Base-by-base conservation (phyloP, 2,113 vertebrate species). In the Sylvilagus bachmani region DNA sequence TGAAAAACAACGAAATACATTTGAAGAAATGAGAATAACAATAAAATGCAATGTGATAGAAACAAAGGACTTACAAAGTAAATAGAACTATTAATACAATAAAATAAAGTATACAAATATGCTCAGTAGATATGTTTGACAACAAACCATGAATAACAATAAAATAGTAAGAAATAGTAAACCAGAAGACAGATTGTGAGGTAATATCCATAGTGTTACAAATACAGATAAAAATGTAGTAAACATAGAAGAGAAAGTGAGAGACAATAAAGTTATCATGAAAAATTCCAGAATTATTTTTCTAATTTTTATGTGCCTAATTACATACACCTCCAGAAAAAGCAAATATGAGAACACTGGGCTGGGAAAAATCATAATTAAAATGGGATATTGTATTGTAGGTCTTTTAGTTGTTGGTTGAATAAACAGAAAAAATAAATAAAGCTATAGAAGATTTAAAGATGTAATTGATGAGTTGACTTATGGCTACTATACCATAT, bases 21-120 rank as follows among this genome's bases (percentile, higher is more conserved):
- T 94, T 80, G 62, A 90, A 92, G n/a, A 44, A 94, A 82, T 74
- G 69, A 91, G 85, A 85, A 61, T 86, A 55, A 74, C 12, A 75
- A n/a, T 44, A 64, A 83, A 75, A 80, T 13, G 58, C 19, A 74
- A 33, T 33, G 3, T 11, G 58, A 29, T 38, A 64, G 87, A 49
- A 95, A 9, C 31, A 51, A 27, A 62, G 62, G 10, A 44, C 16
- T 92, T 44, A 70, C 16, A 73, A 86, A 88, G 73, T 79, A 84
- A 85, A 69, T 55, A 53, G 70, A 49, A 84, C 67, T 88, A 61
- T 58, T n/a, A 64, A 38, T 38, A 58, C 44, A 58, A 84, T 81
- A 58, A 75, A 86, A 61, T 86, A 58, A 69, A 87, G 0, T 12
- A 0, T 53, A 78, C 17, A 74, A 90, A 51, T 79, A 71, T 53